phyloP scores from a whole-genome alignment of 2,888 invertebrate genomes.

The Cephus rjabovi region DNA sequence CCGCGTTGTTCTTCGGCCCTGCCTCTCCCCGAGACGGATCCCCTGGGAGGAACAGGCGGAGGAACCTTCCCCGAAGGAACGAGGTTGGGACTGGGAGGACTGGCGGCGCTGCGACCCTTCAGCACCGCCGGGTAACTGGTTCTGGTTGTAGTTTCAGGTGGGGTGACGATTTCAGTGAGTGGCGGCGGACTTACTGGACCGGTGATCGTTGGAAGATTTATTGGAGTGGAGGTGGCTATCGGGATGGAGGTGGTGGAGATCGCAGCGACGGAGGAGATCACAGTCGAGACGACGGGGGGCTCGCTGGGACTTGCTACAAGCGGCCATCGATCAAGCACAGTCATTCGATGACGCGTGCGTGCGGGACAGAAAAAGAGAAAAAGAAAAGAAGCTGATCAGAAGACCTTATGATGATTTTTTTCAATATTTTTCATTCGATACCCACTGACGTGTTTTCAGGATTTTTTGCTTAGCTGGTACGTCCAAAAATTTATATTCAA shows the following conservation, averaged over 20 bases:
- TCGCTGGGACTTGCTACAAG: conserved; percentile 50
- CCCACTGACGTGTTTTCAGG: background rate
- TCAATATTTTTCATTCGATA: background rate
- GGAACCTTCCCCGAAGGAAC: conserved; percentile 75
- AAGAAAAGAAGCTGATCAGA: conserved; percentile 18
- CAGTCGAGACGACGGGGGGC: conserved; percentile 36
- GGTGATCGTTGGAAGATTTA: conserved; percentile 42
- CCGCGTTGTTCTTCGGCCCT: conserved; percentile 48
- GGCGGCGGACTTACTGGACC: conserved; percentile 48
- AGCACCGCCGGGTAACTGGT: conserved; percentile 80
- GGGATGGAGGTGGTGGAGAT: conserved; percentile 63
- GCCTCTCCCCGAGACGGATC: conserved; percentile 30
- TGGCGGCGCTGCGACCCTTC: conserved; percentile 71
- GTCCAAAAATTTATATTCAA: background rate
- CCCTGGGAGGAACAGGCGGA: conserved; percentile 84
- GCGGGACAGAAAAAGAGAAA: conserved; percentile 23
- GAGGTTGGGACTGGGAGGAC: conserved; percentile 73
- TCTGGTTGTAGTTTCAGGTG: conserved; percentile 41
- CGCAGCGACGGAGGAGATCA: conserved; percentile 61
- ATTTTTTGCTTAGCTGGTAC: background rate
- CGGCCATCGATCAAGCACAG: conserved; percentile 24
- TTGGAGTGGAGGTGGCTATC: conserved; percentile 59
- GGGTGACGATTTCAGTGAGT: conserved; percentile 24
- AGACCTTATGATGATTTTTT: background rate
- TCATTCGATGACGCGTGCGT: conserved; percentile 24